phyloP scores from a whole-genome alignment of 2,113 vertebrate genomes.

The Crotalus tigris region DNA sequence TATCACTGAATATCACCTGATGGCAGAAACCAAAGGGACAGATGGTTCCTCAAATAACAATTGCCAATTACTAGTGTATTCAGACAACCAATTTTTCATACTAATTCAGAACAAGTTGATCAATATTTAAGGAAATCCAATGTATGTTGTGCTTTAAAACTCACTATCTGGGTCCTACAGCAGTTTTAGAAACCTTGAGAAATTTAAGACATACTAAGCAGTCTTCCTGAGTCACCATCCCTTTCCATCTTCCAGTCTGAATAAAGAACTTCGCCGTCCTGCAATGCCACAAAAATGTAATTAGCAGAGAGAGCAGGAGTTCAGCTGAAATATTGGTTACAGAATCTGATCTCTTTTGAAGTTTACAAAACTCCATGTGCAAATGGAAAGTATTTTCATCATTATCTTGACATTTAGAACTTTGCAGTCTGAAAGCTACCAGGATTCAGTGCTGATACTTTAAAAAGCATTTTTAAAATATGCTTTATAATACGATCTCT shows the following conservation, averaged over 20 bases:
- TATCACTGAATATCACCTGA: background rate
- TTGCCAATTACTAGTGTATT: background rate
- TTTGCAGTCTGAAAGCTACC: conserved; percentile 15
- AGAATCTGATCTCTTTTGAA: conserved; percentile 11
- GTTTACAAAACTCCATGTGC: background rate
- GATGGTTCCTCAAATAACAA: background rate
- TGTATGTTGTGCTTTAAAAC: background rate
- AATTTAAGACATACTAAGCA: conserved; percentile 71
- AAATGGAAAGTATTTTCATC: background rate
- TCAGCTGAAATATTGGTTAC: background rate
- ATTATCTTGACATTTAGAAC: conserved; percentile 13
- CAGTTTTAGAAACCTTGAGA: conserved; percentile 10
- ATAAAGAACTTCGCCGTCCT: conserved; percentile 84
- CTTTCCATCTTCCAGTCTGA: conserved; percentile 80
- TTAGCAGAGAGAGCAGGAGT: background rate
- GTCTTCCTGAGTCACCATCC: conserved; percentile 63
- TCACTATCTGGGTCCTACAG: background rate
- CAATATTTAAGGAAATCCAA: conserved; percentile 9
- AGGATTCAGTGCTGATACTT: background rate
- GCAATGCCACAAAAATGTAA: conserved; percentile 41
- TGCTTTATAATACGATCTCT: background rate
- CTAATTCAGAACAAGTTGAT: background rate
- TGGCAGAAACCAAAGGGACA: background rate
- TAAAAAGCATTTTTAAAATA: background rate
- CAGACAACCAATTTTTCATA: background rate